Evolutionary conservation across 2,113 vertebrate genomes (phyloP), one percentile per base, ranked within the genome.

Genomic region (Circaetus cinerascens): DNA sequence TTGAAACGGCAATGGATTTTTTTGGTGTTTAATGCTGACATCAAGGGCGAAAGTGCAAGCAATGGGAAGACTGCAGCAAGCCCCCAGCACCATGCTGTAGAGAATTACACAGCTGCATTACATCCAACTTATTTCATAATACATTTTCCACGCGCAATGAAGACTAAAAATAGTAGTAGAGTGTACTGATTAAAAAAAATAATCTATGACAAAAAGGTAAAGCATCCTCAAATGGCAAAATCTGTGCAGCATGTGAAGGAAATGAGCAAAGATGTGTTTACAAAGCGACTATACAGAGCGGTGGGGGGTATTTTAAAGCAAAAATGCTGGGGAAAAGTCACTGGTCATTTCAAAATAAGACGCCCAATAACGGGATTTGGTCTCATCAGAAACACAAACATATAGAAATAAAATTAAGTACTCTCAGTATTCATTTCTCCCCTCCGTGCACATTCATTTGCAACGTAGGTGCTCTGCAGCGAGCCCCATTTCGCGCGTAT

Each of bases 221-320:
- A 67, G 38, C 55, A 93, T 59, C 41, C 36, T 21, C 11, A 3
- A 29, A 50, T 1, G 10, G 56, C 45, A 43, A 46, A 25, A 46
- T 38, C 27, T 13, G 21, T 8, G 26, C 27, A 7, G 64, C 15
- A 3, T 2, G 13, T 3, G 27, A 63, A 88, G 91, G 92, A 93
- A 90, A 80, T 29, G 30, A 77, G 46, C 57, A n/a, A 11, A 67
- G 71, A 45, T 51, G 25, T 80, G 36, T 92, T 95, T 69, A 67
- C 5, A n/a, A 55, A 18, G 51, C 1, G 1, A 21, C 15, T 13
- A 3, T 2, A 20, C 4, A 1, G 43, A 40, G 46, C 1, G 1
- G n/a, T 0, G 5, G 15, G 14, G 11, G 8, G 27, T 2, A 25
- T 29, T 41, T 38, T 41, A 20, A 51, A 73, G 57, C 15, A 69